These are phyloP conservation scores for Physella acuta DNA, from an alignment of 1,140 invertebrate genomes.

Conservation along the genomic window DNA sequence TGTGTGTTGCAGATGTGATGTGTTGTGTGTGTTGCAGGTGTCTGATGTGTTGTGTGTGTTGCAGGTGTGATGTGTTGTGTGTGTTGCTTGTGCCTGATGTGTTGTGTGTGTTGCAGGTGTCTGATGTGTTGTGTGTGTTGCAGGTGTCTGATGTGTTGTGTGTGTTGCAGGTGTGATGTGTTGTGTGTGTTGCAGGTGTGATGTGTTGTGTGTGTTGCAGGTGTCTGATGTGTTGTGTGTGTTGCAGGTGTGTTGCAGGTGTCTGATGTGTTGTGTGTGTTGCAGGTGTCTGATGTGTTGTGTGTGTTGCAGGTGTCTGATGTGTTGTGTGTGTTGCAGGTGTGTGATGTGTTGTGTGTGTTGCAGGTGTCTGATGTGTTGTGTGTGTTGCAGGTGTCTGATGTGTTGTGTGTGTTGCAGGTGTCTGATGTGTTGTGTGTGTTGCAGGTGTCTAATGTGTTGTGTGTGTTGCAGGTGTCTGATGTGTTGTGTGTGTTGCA, in stretches of 20 bases:
- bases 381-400: constrained; percentile 87
- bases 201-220: constrained; percentile 87
- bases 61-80: constrained; percentile 82
- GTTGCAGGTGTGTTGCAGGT: constrained; percentile 60
- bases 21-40: constrained; percentile 9
- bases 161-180: constrained; percentile 92
- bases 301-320: constrained; percentile 67
- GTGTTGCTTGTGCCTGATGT: constrained; percentile 64
- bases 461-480: constrained; percentile 7
- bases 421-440: constrained; percentile 74
- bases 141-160: constrained; percentile 69
- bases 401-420: constrained; percentile 64
- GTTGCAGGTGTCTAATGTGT: constrained; percentile 90
- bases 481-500: constrained; percentile 85
- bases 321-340: constrained; percentile 87
- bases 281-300: constrained; percentile 79
- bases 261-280: constrained; percentile 86
- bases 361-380: constrained; percentile 68
- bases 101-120: constrained; percentile 88
- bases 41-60: constrained; percentile 80
- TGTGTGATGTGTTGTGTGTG: constrained; percentile 68
- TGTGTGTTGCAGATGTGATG: constrained; percentile 89
- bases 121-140: constrained; percentile 68
- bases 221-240: constrained; percentile 75
- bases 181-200: constrained; percentile 30